Evolutionary conservation across 2,888 invertebrate species (phyloP).

Genomic region (Alloscopus bannaensis): DNA sequence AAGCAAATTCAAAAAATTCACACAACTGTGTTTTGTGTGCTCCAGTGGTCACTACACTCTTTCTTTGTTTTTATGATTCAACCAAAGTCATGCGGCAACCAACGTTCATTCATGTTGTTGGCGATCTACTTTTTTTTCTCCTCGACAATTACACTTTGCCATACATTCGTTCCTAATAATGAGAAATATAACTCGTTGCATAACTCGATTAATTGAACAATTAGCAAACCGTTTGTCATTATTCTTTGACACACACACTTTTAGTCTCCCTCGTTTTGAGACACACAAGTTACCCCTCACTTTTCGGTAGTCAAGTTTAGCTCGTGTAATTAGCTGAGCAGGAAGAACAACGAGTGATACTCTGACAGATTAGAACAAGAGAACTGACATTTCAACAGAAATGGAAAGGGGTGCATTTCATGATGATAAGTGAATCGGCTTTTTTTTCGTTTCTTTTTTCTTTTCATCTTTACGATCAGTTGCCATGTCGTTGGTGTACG

Average conservation of each 20-base stretch:
- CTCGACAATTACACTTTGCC: not conserved
- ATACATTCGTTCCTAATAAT: not conserved
- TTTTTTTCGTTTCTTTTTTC: conserved; percentile 15
- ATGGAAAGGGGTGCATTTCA: conserved; percentile 9
- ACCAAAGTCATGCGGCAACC: too few relatives aligned
- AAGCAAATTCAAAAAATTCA: too few relatives aligned
- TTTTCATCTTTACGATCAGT: not conserved
- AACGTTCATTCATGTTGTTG: too few relatives aligned
- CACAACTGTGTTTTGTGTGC: too few relatives aligned
- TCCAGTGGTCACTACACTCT: too few relatives aligned
- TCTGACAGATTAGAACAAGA: conserved; percentile 25
- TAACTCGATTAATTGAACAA: conserved; percentile 32
- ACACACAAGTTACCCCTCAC: too few relatives aligned
- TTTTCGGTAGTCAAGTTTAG: too few relatives aligned
- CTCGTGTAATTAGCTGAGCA: conserved; percentile 11
- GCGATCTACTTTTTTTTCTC: too few relatives aligned
- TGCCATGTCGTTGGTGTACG: too few relatives aligned
- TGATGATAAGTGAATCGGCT: conserved; percentile 36
- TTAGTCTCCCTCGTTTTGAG: too few relatives aligned
- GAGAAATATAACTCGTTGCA: not conserved
- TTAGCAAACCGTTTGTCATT: not conserved
- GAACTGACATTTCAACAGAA: conserved; percentile 21
- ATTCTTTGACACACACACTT: too few relatives aligned
- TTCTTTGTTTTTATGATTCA: too few relatives aligned
- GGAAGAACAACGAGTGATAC: conserved; percentile 4